Conservation (phyloP, 2,797 vertebrate genomes). For the Geotrypetes seraphini region DNA sequence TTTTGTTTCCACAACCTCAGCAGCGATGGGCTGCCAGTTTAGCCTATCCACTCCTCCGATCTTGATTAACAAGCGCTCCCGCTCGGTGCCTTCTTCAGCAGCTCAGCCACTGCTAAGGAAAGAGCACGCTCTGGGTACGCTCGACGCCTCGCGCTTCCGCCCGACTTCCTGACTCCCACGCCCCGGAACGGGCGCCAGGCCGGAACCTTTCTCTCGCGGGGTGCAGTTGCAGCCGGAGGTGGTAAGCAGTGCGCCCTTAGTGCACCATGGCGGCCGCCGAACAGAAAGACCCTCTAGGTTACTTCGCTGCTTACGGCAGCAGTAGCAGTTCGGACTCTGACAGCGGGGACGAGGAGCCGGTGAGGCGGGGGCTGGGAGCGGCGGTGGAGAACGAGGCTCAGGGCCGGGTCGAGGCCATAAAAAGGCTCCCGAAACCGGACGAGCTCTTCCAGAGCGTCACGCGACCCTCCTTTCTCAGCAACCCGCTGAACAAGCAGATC, state of each 20-base stretch:
- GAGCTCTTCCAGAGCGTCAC: constrained; percentile 79
- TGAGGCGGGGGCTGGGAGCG: constrained; percentile 19
- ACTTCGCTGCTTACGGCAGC: constrained; percentile 77
- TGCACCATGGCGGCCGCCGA: constrained; percentile 59
- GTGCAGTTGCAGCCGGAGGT: constrained; percentile 28
- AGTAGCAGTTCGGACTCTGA: constrained; percentile 24
- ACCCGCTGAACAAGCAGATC: constrained; percentile 80
- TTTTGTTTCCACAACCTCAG: no score
- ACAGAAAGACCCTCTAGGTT: constrained; percentile 68
- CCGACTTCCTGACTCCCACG: no score
- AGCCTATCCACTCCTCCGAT: no score
- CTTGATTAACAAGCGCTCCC: no score
- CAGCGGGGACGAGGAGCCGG: constrained; percentile 28
- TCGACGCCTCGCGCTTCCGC: no score
- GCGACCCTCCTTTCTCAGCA: constrained; percentile 81
- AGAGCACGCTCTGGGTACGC: no score
- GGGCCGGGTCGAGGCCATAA: not conserved
- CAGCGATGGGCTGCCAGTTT: no score
- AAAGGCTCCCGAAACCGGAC: constrained; percentile 70
- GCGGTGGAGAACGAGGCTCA: not conserved
- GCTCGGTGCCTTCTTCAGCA: no score
- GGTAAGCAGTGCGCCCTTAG: not conserved
- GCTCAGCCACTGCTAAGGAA: no score
- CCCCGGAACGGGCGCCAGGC: no score
- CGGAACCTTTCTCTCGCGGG: not conserved